Evolutionary conservation across 2,797 vertebrate species (phyloP).

Genomic region (Eulemur rubriventer): DNA sequence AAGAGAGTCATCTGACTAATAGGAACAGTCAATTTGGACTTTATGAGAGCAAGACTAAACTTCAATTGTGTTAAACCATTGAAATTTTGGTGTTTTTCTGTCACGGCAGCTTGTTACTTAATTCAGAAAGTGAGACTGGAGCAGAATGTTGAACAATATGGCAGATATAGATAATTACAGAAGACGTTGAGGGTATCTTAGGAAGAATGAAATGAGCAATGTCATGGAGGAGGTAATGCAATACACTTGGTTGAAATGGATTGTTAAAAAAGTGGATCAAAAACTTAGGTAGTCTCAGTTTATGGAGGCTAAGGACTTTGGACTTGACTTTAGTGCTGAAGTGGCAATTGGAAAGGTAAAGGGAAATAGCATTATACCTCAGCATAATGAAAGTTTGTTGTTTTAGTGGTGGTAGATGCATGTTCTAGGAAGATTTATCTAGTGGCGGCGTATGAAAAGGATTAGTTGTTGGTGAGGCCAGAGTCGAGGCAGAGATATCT

Average conservation of each 20-base stretch:
- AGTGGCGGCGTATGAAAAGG: neutral
- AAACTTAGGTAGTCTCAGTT: neutral
- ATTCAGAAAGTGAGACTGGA: neutral
- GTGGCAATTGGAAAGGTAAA: neutral
- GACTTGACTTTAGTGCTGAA: neutral
- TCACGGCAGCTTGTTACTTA: neutral
- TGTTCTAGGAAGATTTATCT: neutral
- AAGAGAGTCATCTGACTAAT: neutral
- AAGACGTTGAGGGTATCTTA: neutral
- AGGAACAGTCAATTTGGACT: neutral
- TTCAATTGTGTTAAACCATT: neutral
- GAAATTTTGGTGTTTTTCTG: neutral
- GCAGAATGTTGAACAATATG: neutral
- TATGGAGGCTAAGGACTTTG: neutral
- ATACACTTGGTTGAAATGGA: neutral
- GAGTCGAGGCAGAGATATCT: neutral
- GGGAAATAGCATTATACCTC: neutral
- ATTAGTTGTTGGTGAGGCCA: neutral
- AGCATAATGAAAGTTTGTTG: neutral
- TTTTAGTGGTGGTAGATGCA: neutral
- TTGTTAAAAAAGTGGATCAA: neutral
- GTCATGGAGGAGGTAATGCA: neutral
- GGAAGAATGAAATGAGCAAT: neutral
- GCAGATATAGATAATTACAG: neutral
- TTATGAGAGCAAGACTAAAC: neutral